Base-by-base conservation (phyloP, 2,797 vertebrate genomes). In the Falco cherrug region DNA sequence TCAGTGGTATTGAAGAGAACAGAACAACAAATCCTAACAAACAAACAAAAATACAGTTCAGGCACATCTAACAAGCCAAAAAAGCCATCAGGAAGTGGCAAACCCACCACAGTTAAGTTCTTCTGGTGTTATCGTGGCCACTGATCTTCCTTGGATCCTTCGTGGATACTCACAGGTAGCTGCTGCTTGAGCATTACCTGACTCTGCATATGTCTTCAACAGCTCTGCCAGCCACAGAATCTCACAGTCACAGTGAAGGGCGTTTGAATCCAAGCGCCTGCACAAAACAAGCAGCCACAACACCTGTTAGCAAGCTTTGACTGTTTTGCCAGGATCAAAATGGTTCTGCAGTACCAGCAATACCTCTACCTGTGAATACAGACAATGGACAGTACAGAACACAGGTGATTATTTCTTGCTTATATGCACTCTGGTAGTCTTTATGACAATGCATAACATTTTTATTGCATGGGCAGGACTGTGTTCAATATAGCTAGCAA, bases 191-290 rank as follows among this genome's bases (percentile, higher is more conserved):
- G 99, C 99, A 1, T 99, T 99, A 16, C 99, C 99, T 0, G 99
- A 99, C 97, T 99, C 98, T 0, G 99, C 99, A 0, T 99, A 99
- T 5, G 98, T 98, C 97, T 99, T 99, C 93, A 99, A 96, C 93
- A 99, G 98, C 95, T 99, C 99, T 0, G 99, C 99, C 97, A 99
- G 97, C 99, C 99, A 99, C 75, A 99, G 98, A 93, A 99, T 99
- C 85, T 99, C 99, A 78, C 99, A 99, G 98, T 99, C 99, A 63
- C 99, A 99, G 98, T 98, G 99, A 45, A 99, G 98, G 1, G 99
- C 97, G 2, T 99, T 99, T 6, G 99, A 99, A 96, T 99, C 99
- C 97, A 99, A 97, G 11, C 99, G 98, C 96, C 99, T 99, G 97
- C 24, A 65, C 17, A 75, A 76, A 90, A 88, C 37, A 93, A 29